Evolutionary conservation across 2,888 invertebrate genomes (phyloP).

Genomic region (Ceramica pisi): DNA sequence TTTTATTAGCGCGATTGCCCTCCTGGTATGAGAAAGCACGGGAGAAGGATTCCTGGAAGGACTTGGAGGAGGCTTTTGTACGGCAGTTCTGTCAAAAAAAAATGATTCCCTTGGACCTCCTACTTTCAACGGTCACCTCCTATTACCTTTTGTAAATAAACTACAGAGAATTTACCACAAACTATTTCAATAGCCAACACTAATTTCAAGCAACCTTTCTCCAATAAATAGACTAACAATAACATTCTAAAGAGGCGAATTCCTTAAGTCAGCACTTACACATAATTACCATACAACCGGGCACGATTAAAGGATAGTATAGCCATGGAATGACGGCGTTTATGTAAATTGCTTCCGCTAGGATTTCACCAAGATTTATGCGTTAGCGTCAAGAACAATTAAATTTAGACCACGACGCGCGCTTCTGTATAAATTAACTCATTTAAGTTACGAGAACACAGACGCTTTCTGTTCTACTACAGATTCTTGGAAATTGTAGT

Average conservation of each 20-base stretch:
- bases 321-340: conserved; percentile 81
- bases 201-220: conserved; percentile 36
- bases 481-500: conserved; percentile 45
- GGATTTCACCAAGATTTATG: conserved; percentile 87
- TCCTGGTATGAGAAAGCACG: too few relatives aligned
- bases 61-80: too few relatives aligned
- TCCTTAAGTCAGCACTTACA: conserved; percentile 57
- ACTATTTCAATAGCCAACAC: conserved; percentile 8
- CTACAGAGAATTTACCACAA: background rate
- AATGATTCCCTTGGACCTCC: too few relatives aligned
- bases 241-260: conserved; percentile 58
- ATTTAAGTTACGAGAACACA: conserved; percentile 69
- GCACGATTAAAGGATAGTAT: conserved; percentile 79
- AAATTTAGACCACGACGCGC: conserved; percentile 85
- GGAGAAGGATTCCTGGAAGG: too few relatives aligned
- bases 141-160: background rate
- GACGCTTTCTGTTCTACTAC: conserved; percentile 41
- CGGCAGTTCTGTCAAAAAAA: too few relatives aligned
- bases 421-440: conserved; percentile 85
- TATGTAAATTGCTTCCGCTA: conserved; percentile 88
- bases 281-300: conserved; percentile 71
- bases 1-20: too few relatives aligned
- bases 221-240: conserved; percentile 43
- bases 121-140: too few relatives aligned
- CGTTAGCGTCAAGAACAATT: conserved; percentile 86